Conservation (phyloP, 2,888 invertebrate genomes). For the Plutella xylostella region DNA sequence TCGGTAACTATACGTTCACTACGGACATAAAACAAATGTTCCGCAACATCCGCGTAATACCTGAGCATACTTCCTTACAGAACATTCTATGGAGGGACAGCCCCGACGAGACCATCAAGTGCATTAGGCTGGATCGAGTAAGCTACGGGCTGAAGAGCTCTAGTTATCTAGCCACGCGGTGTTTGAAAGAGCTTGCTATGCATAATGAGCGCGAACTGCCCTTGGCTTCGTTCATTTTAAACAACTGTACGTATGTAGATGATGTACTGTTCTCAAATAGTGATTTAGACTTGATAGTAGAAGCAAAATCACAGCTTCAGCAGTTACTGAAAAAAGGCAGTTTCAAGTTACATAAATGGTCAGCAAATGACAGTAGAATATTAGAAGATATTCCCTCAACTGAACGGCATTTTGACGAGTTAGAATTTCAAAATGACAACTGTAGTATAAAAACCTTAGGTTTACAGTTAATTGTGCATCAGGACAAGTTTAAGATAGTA, state of each 20-base stretch:
- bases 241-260: constrained; percentile 2
- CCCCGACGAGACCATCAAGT: background rate
- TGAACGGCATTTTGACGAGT: background rate
- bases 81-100: background rate
- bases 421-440: background rate
- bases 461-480: background rate
- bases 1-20: constrained; percentile 11
- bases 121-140: background rate
- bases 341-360: background rate
- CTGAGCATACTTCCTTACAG: constrained; percentile 7
- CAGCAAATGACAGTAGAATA: background rate
- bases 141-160: background rate
- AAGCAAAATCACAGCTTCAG: background rate
- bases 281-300: too few species aligned
- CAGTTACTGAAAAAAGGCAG: background rate
- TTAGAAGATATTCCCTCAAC: background rate
- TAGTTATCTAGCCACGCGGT: background rate
- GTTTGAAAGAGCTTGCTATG: background rate
- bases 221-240: background rate
- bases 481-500: background rate
- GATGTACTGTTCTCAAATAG: background rate
- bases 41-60: constrained; percentile 9
- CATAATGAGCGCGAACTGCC: background rate
- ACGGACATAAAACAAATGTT: constrained; percentile 19
- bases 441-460: background rate